Base-by-base conservation (phyloP, 2,888 invertebrate species). In the Chironomus riparius region DNA sequence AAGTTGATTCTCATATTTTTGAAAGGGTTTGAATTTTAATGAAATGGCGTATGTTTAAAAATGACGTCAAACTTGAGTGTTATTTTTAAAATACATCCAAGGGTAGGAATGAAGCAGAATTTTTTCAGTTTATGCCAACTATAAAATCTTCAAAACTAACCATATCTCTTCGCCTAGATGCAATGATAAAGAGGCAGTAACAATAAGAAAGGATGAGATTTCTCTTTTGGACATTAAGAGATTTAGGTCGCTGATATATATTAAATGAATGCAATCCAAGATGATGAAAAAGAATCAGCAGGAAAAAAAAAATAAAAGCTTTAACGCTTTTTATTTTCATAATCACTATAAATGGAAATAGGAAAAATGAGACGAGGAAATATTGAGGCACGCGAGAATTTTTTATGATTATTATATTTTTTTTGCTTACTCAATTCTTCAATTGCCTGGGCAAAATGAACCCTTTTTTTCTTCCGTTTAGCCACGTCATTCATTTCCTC, bases 241-340 rank as follows among this genome's bases (percentile, higher is more conserved):
- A 72, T 72, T 72, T 72, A 61, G 72, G 72, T 72, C 72, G 72
- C 2, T 56, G 72, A 72, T 72, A 62, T 24, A 15, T 15, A 15
- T 38, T 38, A 38, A 38, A 38, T 38, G 38, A 38, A 38, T 38
- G 38, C 38, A 38, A 38, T 38, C 10, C 38, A 38, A 38, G 38
- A 38, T 2, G 38, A 38, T 56, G 18, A 56, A 56, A 3, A 56
- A 56, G 50, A 50, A 15, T n/a, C 50, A 56, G 18, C 7, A 56
- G 12, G 56, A 56, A 56, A 56, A 56, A 3, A 24, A 24, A 24
- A 56, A 56, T 48, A 24, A 24, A 24, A 24, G 22, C 22, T 24
- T 3, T 28, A 28, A 38, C 38, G 38, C 38, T 38, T 38, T 28
- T 28, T 28, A 38, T 38, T 38, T 38, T 38, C 7, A 38, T 38